A percentile compares a stretch with the other conserved stretches of the same genome.
phyloP scores from a whole-genome alignment of 2,888 invertebrate genomes.

The Lochmaea capreae region DNA sequence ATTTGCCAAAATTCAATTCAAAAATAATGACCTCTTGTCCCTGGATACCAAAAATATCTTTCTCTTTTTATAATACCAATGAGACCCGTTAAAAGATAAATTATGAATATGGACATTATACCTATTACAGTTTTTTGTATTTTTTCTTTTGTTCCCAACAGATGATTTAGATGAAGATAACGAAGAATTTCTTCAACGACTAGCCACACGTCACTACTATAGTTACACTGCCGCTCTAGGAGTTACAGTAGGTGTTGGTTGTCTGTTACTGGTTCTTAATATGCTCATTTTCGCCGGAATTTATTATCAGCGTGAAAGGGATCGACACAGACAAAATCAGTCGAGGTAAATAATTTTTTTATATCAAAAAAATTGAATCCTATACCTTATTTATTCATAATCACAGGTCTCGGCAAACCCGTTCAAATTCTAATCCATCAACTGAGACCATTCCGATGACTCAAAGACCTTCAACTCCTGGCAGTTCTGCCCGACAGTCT shows the following conservation, averaged over 20 bases:
- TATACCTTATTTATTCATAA: neutral
- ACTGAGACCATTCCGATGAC: conserved; percentile 64
- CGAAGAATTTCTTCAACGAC: conserved; percentile 67
- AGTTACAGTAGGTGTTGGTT: conserved; percentile 81
- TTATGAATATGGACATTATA: neutral
- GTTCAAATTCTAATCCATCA: conserved; percentile 60
- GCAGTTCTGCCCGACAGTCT: conserved; percentile 61
- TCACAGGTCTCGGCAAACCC: conserved; percentile 46
- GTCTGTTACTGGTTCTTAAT: conserved; percentile 77
- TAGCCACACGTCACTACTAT: conserved; percentile 70
- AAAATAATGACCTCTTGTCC: too few relatives aligned
- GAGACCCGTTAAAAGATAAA: too few relatives aligned
- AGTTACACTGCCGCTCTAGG: conserved; percentile 83
- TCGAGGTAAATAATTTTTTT: conserved; percentile 41
- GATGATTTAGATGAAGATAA: conserved; percentile 66
- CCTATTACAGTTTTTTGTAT: neutral
- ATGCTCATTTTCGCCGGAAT: conserved; percentile 83
- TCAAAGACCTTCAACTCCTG: conserved; percentile 63
- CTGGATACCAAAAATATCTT: too few relatives aligned
- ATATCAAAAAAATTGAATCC: neutral
- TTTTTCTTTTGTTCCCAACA: conserved; percentile 8
- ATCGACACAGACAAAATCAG: conserved; percentile 60
- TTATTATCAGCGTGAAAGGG: conserved; percentile 77
- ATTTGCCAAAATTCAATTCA: too few relatives aligned
- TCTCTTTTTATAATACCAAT: too few relatives aligned